These are phyloP conservation scores for Limosa lapponica DNA, from an alignment of 2,797 vertebrate species.

Conservation along the genomic window DNA sequence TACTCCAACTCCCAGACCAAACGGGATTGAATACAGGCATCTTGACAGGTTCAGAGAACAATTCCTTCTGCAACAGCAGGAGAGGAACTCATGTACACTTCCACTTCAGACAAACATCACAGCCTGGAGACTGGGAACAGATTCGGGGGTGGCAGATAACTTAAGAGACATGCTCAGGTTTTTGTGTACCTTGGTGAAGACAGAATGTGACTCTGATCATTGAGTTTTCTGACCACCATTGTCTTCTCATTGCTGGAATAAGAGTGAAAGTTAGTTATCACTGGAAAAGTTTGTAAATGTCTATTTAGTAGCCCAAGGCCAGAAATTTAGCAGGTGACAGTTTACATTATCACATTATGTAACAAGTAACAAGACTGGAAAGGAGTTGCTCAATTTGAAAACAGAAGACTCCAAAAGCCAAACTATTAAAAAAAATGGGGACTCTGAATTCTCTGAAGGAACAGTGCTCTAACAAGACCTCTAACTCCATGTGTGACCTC, in stretches of 20 bases:
- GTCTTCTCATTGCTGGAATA: background rate
- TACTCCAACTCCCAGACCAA: background rate
- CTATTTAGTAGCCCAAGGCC: background rate
- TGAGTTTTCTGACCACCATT: background rate
- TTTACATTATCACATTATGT: background rate
- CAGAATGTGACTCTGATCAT: background rate
- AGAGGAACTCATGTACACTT: background rate
- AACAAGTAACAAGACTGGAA: background rate
- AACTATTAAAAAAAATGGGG: background rate
- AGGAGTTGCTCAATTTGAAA: background rate
- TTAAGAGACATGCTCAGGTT: background rate
- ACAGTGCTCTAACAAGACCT: background rate
- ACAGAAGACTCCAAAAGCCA: background rate
- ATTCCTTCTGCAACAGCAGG: background rate
- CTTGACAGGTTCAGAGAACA: background rate
- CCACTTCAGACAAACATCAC: background rate
- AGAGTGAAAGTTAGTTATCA: background rate
- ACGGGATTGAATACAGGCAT: background rate
- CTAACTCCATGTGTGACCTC: background rate
- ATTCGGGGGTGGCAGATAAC: background rate
- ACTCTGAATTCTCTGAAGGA: background rate
- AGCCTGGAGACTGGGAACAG: background rate
- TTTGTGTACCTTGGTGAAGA: background rate
- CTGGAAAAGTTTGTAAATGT: background rate
- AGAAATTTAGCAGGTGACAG: background rate